These are phyloP conservation scores for Pelecanoides urinatrix DNA, from an alignment of 2,113 vertebrate genomes.

Conservation along the genomic window DNA sequence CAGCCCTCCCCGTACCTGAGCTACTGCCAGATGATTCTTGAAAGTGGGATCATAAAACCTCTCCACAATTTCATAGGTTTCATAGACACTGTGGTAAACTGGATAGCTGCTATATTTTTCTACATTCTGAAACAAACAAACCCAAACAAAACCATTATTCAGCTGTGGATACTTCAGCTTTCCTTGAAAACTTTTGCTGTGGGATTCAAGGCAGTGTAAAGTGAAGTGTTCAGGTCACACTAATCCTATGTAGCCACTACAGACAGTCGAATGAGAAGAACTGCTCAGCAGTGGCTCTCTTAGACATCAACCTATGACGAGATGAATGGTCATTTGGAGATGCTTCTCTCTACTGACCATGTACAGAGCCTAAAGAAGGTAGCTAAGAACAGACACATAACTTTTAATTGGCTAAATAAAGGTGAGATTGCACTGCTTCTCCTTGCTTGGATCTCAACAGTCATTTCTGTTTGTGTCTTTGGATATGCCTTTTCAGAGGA, in stretches of 20 bases:
- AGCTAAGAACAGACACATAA: background rate
- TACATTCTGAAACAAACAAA: constrained; percentile 71
- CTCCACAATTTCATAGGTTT: constrained; percentile 92
- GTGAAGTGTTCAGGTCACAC: background rate
- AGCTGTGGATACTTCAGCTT: background rate
- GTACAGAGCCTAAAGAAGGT: background rate
- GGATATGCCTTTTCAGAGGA: background rate
- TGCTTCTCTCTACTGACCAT: background rate
- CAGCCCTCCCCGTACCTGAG: constrained; percentile 87
- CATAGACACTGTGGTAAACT: constrained; percentile 93
- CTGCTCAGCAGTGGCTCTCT: background rate
- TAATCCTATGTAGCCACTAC: background rate
- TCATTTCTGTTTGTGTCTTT: background rate
- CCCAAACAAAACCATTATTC: background rate
- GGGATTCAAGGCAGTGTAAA: background rate
- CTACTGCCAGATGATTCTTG: constrained; percentile 83
- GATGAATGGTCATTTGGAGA: background rate
- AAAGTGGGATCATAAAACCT: constrained; percentile 91
- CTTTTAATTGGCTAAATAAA: background rate
- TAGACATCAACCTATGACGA: background rate
- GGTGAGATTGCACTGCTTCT: background rate
- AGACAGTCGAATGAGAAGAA: background rate
- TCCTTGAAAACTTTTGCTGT: background rate
- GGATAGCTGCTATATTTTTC: constrained; percentile 89
- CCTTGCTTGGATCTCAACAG: background rate